These are phyloP conservation scores for Equus przewalskii DNA, from an alignment of 2,113 vertebrate species.

Conservation along the genomic window DNA sequence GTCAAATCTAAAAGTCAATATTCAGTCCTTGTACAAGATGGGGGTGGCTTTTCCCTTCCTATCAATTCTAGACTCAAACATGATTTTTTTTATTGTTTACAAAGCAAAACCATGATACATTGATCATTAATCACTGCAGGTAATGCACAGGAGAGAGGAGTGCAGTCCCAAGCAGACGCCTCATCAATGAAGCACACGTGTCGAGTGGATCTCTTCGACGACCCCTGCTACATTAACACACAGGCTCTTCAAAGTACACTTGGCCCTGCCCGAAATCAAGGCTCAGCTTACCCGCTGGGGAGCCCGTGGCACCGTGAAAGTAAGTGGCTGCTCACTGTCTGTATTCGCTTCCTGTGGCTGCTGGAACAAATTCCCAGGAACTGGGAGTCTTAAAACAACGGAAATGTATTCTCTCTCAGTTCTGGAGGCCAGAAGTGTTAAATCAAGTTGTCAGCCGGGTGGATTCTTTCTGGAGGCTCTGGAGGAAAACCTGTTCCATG, in stretches of 20 bases:
- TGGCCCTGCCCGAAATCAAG: slow-evolving; percentile 62
- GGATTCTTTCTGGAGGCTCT: neutral
- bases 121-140: slow-evolving; percentile 79
- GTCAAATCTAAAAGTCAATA: neutral
- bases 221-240: slow-evolving; percentile 90
- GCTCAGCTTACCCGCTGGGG: slow-evolving; percentile 59
- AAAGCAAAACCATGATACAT: slow-evolving; percentile 8
- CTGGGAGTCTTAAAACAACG: neutral
- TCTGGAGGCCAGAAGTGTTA: neutral
- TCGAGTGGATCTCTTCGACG: slow-evolving; percentile 88
- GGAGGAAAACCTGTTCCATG: neutral
- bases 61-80: neutral
- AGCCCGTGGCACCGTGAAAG: slow-evolving; percentile 81
- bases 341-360: neutral
- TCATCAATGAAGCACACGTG: slow-evolving; percentile 76
- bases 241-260: slow-evolving; percentile 82
- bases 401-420: neutral
- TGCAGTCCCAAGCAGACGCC: slow-evolving; percentile 78
- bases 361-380: neutral
- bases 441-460: neutral
- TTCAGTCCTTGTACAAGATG: neutral
- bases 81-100: neutral
- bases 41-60: neutral
- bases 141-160: slow-evolving; percentile 76
- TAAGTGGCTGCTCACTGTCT: slow-evolving; percentile 71